These are phyloP conservation scores for Nemotelus nigrinus DNA, from an alignment of 2,888 invertebrate genomes.

Conservation along the genomic window DNA sequence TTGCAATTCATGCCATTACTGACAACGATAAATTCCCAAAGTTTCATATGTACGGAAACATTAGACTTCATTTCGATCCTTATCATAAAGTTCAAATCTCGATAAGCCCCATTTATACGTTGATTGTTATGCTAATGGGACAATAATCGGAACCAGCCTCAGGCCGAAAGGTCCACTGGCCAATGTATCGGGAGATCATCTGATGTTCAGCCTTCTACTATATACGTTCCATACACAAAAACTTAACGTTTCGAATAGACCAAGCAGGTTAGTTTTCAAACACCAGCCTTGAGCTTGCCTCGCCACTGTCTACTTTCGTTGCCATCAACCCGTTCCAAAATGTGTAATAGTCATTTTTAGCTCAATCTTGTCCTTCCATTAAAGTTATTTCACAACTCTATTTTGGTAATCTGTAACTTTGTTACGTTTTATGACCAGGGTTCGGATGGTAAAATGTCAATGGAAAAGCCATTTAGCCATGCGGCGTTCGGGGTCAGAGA, in stretches of 20 bases:
- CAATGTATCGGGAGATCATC: constrained; percentile 1
- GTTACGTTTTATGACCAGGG: constrained; percentile 47
- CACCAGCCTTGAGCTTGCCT: constrained; percentile 8
- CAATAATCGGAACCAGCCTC: constrained; percentile 46
- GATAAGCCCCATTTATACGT: constrained; percentile 47
- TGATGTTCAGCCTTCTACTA: too few relatives aligned
- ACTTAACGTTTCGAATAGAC: constrained; percentile 1
- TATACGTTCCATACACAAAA: too few relatives aligned
- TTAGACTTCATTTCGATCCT: constrained; percentile 42
- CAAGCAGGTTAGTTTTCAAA: constrained; percentile 32
- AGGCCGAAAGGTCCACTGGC: constrained; percentile 8
- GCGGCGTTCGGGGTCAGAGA: constrained; percentile 15
- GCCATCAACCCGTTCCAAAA: constrained; percentile 37
- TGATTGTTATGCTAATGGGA: constrained; percentile 50
- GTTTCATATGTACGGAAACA: constrained; percentile 34
- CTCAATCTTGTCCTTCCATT: constrained; percentile 50
- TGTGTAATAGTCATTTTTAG: constrained; percentile 41
- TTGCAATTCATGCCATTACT: constrained; percentile 30
- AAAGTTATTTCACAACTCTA: constrained; percentile 47
- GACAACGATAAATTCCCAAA: constrained; percentile 17
- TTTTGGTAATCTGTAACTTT: constrained; percentile 48
- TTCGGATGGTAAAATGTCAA: constrained; percentile 45
- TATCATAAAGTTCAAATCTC: constrained; percentile 47
- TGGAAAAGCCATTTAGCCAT: constrained; percentile 31
- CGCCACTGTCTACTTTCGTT: constrained; percentile 15